Conservation (phyloP, 2,797 vertebrate species). For the Phrynocephalus forsythii region DNA sequence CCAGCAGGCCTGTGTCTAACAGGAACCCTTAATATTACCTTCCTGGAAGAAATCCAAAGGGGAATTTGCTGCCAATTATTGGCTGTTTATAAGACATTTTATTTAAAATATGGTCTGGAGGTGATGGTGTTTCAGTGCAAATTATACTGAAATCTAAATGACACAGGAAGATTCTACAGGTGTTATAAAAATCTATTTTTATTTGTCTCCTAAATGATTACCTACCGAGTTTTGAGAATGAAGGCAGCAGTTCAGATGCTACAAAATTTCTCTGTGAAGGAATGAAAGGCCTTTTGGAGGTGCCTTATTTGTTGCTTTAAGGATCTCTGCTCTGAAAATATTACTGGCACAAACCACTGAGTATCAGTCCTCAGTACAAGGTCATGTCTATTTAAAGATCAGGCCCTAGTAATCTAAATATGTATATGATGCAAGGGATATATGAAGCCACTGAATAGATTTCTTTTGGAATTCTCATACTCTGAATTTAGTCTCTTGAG, state of each 20-base stretch:
- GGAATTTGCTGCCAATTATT: slow-evolving; percentile 45
- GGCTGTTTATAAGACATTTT: slow-evolving; percentile 44
- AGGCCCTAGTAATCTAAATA: slow-evolving; percentile 49
- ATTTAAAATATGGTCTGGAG: slow-evolving; percentile 46
- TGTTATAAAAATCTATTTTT: slow-evolving; percentile 40
- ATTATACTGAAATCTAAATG: slow-evolving; percentile 61
- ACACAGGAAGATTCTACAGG: slow-evolving; percentile 30
- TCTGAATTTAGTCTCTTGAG: slow-evolving; percentile 29
- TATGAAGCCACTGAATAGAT: slow-evolving; percentile 55
- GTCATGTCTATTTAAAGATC: slow-evolving; percentile 67
- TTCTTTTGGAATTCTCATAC: slow-evolving; percentile 53
- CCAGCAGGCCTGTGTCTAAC: slow-evolving; percentile 37
- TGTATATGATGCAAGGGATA: slow-evolving; percentile 43
- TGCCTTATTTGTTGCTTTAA: slow-evolving; percentile 59
- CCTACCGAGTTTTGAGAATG: slow-evolving; percentile 34
- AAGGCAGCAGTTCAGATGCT: slow-evolving; percentile 19
- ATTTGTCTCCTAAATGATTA: slow-evolving; percentile 30
- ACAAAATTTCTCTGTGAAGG: slow-evolving; percentile 38
- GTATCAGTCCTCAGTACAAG: slow-evolving; percentile 57
- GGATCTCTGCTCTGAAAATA: slow-evolving; percentile 62
- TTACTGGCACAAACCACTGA: slow-evolving; percentile 44
- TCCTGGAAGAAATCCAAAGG: slow-evolving; percentile 45
- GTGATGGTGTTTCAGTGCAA: slow-evolving; percentile 49
- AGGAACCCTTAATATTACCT: slow-evolving; percentile 33
- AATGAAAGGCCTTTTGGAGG: slow-evolving; percentile 32